phyloP scores from a whole-genome alignment of 2,113 vertebrate genomes.

The Morphnarchus princeps region DNA sequence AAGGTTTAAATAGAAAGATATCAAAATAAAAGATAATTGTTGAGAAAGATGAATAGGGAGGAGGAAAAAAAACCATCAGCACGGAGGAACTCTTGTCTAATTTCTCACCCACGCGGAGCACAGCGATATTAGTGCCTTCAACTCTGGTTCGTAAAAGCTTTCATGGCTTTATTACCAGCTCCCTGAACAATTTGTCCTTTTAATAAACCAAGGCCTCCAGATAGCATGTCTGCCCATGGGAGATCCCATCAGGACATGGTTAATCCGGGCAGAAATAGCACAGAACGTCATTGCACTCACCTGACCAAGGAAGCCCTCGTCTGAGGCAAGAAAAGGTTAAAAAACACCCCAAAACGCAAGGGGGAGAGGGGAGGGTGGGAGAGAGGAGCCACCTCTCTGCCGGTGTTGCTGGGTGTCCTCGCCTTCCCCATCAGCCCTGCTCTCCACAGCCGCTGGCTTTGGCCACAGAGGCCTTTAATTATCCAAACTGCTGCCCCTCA shows the following conservation, averaged over 20 bases:
- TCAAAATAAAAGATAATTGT: constrained; percentile 70
- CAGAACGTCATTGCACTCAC: background rate
- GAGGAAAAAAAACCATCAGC: background rate
- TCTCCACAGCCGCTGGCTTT: background rate
- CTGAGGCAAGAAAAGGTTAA: background rate
- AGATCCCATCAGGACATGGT: background rate
- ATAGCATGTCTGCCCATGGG: constrained; percentile 10
- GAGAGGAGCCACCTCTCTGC: background rate
- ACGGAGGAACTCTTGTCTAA: constrained; percentile 61
- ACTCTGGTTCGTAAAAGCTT: constrained; percentile 51
- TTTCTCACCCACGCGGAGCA: constrained; percentile 62
- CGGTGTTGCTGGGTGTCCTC: background rate
- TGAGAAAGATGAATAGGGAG: constrained; percentile 51
- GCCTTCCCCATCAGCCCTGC: background rate
- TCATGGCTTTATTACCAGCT: constrained; percentile 46
- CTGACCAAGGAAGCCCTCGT: background rate
- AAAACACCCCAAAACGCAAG: background rate
- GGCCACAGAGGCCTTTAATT: constrained; percentile 54
- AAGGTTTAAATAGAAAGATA: constrained; percentile 67
- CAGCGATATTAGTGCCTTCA: constrained; percentile 53
- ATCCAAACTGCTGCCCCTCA: constrained; percentile 56
- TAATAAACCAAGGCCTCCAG: constrained; percentile 40
- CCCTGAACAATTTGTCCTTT: constrained; percentile 35
- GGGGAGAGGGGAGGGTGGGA: background rate
- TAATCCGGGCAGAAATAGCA: background rate